Conservation (phyloP, 2,797 vertebrate species). For the Dendrocincla tyrannina region DNA sequence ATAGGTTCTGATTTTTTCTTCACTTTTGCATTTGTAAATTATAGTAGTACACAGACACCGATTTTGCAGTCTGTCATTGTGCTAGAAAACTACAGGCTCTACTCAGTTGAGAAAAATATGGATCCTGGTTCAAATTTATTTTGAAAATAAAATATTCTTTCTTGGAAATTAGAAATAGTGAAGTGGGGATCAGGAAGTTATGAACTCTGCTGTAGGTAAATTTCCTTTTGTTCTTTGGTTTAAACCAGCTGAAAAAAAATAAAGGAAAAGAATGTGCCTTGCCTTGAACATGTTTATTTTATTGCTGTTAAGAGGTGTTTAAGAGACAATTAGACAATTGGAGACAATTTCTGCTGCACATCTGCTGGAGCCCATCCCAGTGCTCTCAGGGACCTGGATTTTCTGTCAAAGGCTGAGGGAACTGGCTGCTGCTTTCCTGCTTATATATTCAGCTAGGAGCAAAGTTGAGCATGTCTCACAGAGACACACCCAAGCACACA, state of each 20-base stretch:
- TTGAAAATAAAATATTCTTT: background rate
- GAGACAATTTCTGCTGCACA: background rate
- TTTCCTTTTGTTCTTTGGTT: background rate
- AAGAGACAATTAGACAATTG: too few relatives aligned
- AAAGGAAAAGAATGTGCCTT: background rate
- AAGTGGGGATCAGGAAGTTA: background rate
- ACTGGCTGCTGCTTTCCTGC: background rate
- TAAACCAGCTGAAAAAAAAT: background rate
- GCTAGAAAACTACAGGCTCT: background rate
- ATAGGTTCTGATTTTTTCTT: background rate
- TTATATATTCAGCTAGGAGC: background rate
- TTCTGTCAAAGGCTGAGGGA: background rate
- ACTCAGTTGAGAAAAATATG: background rate
- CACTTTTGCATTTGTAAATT: background rate
- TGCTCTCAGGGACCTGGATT: background rate
- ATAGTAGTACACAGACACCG: background rate
- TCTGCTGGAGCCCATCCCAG: background rate
- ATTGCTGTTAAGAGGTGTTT: background rate
- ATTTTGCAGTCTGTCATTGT: background rate
- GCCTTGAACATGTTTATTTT: background rate
- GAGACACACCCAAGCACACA: background rate
- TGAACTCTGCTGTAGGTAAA: background rate
- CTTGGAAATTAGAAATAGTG: background rate
- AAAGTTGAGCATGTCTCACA: background rate
- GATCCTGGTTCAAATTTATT: background rate